Evolutionary conservation across 2,113 vertebrate genomes (phyloP), one percentile per base, ranked within the genome.

Genomic region (Rhea pennata): DNA sequence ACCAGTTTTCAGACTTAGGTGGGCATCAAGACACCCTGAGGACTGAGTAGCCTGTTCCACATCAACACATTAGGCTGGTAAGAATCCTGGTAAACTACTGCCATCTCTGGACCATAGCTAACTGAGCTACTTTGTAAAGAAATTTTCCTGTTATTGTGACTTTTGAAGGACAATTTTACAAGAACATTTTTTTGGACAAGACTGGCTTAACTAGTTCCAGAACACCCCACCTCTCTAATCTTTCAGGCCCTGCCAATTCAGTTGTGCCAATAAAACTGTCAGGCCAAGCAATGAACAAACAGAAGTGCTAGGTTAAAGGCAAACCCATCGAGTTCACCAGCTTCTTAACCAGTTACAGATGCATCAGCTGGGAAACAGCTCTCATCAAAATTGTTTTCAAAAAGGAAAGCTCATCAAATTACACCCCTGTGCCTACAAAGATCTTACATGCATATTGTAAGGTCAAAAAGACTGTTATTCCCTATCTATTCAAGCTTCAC

Each of bases 391-490:
- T 1, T 9, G 3, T 11, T 84, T 80, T n/a, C 13, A 81, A 69
- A 44, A 48, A 23, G 9, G 84, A 56, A 71, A 78, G 5, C 3
- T 61, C 9, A 50, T 1, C 8, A 62, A 42, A 24, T 11, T 15
- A 59, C 1, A 39, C 2, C 2, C 5, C 4, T 9, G 26, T 39
- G 29, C 3, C 4, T 8, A 7, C 23, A 31, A 29, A 5, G 3
- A 33, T 64, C 84, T 54, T 12, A 7, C 7, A 51, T 0, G 42
- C 15, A 5, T 26, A 50, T 3, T 12, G 2, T 3, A 76, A 22
- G 6, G 22, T 17, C 20, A 81, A 62, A 31, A 56, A 48, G 10
- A 23, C 24, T 23, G 16, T 1, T 33, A 65, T 33, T 3, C 29
- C 44, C 23, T 4, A 80, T 29, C 29, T 16, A 5, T 11, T 17